Evolutionary conservation across 2,113 vertebrate genomes (phyloP).

Genomic region (Donacobius atricapilla): DNA sequence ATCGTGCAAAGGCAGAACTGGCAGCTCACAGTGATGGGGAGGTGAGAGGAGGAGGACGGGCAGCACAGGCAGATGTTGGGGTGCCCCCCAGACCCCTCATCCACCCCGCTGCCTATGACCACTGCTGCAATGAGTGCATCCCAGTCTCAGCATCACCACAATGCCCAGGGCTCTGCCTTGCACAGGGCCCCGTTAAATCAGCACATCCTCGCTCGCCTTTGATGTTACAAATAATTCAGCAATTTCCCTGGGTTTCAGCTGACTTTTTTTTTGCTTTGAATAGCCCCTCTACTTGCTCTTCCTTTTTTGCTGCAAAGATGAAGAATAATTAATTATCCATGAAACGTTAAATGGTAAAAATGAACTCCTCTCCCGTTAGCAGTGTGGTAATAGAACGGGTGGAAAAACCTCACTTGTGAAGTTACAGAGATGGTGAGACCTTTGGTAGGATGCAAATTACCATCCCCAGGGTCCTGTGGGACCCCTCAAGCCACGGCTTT

Average conservation of each 20-base stretch:
- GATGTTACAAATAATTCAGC: slow-evolving; percentile 48
- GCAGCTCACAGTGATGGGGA: fast-evolving
- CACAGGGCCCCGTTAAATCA: not conserved
- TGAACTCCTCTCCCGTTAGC: not conserved
- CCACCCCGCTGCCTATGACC: not conserved
- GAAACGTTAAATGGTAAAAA: slow-evolving; percentile 53
- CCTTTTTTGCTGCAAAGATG: not conserved
- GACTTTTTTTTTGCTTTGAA: slow-evolving; percentile 6
- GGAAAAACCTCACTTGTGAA: fast-evolving
- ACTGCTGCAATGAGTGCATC: not conserved
- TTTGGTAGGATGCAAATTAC: fast-evolving
- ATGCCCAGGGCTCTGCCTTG: not conserved
- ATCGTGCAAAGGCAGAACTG: fast-evolving
- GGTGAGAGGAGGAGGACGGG: not conserved
- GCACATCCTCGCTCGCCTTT: not conserved
- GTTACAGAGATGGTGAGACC: not conserved
- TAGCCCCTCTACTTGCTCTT: not conserved
- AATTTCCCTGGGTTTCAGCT: not conserved
- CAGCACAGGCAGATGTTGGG: fast-evolving
- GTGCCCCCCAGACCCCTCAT: fast-evolving
- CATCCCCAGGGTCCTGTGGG: not conserved
- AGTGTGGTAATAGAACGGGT: not conserved
- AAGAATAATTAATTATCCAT: slow-evolving; percentile 63
- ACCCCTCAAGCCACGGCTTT: not conserved
- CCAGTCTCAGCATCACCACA: fast-evolving